A percentile compares a stretch with the other conserved stretches of the same genome.
These are phyloP conservation scores for Todiramphus chloris DNA, from an alignment of 2,113 vertebrate genomes.

Conservation along the genomic window DNA sequence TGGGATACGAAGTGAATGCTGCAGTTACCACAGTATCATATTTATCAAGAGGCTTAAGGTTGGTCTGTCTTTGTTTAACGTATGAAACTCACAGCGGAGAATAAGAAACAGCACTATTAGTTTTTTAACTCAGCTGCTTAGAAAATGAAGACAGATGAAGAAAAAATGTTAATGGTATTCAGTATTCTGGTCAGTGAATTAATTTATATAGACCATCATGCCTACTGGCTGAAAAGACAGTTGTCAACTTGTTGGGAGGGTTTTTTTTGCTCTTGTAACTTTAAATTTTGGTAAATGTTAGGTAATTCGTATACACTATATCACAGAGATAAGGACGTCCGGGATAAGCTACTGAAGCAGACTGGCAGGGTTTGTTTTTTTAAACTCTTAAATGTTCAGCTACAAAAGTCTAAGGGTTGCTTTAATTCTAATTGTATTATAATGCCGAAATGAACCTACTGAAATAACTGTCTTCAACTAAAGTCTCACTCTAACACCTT, in stretches of 20 bases:
- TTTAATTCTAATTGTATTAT: not conserved
- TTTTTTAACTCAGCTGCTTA: constrained; percentile 45
- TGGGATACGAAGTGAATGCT: constrained; percentile 76
- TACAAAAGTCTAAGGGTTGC: not conserved
- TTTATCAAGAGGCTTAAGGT: constrained; percentile 80
- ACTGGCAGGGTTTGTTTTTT: not conserved
- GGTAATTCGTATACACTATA: not conserved
- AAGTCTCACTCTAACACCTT: not conserved
- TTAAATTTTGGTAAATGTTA: constrained; percentile 42
- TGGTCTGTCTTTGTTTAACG: constrained; percentile 75
- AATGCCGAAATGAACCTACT: not conserved
- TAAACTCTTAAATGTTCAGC: not conserved
- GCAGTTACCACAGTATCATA: constrained; percentile 75
- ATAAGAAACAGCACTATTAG: constrained; percentile 8
- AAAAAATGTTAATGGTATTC: constrained; percentile 64
- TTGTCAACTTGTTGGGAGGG: constrained; percentile 1
- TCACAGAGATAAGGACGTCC: not conserved
- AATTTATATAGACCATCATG: constrained; percentile 23
- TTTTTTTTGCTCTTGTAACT: constrained; percentile 1
- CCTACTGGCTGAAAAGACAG: constrained; percentile 33
- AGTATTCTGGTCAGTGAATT: constrained; percentile 52
- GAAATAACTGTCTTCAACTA: not conserved
- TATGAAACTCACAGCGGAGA: constrained; percentile 49
- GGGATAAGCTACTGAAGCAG: not conserved
- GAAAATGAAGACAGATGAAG: constrained; percentile 52